Conservation (phyloP, 2,113 vertebrate species). For the Hippocampus zosterae region DNA sequence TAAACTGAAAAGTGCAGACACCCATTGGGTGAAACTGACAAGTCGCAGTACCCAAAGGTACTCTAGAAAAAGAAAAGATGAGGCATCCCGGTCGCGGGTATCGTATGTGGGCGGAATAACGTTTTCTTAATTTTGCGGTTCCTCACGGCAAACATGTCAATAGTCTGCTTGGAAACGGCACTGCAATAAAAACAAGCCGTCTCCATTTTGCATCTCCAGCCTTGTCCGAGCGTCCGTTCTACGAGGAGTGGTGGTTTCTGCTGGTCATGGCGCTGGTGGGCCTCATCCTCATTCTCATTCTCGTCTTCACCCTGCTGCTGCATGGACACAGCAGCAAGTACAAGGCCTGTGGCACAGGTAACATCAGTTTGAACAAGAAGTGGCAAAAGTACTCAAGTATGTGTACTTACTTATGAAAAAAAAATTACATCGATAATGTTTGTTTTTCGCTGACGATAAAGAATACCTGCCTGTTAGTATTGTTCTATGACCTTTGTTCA, state of each 20-base stretch:
- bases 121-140: background rate
- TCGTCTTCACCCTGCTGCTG: slow-evolving; percentile 84
- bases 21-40: too few species aligned
- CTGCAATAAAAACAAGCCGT: background rate
- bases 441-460: too few species aligned
- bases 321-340: slow-evolving; percentile 86
- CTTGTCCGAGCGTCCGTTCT: slow-evolving; percentile 83
- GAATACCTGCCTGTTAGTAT: too few species aligned
- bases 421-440: too few species aligned
- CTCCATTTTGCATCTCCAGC: slow-evolving; percentile 64
- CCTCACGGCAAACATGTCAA: background rate
- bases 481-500: too few species aligned
- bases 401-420: too few species aligned
- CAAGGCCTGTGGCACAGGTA: slow-evolving; percentile 83
- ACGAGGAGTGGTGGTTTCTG: slow-evolving; percentile 98
- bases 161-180: background rate
- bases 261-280: slow-evolving; percentile 88
- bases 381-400: background rate
- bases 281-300: slow-evolving; percentile 84
- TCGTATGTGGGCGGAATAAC: background rate
- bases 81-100: too few species aligned
- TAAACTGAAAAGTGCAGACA: too few species aligned
- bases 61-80: too few species aligned
- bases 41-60: too few species aligned
- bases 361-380: background rate